Evolutionary conservation across 37 sponge, comb jelly and placozoan species (phyloP), one percentile per base, ranked within the genome.

Genomic region (Beroe ovata): DNA sequence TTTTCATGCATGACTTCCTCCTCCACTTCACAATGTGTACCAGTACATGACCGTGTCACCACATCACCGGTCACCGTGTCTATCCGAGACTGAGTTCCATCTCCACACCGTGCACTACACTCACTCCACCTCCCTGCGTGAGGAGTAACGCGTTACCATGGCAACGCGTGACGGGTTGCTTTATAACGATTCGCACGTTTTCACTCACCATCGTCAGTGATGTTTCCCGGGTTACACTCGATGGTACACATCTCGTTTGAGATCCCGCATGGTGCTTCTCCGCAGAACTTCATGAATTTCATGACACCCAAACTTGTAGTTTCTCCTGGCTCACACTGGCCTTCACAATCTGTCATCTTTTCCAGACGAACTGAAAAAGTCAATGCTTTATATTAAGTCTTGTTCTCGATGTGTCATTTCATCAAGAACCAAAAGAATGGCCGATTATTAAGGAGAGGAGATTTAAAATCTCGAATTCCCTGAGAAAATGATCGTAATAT

Each of bases 341-440:
- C 69, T 18, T 66, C 35, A 18, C 69, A 66, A 3, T 66, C 69
- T 33, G 69, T 66, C 36, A 66, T 66, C 69, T 66, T 66, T 37
- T 66, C 69, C 32, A 29, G 30, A 30, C 30, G 30, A 33, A 66
- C 69, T 66, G 69, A 8, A 37, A 8, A 34, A 66, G n/a, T n/a
- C n/a, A n/a, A n/a, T n/a, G n/a, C n/a, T n/a, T n/a, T n/a, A n/a
- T n/a, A n/a, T n/a, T n/a, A n/a, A n/a, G n/a, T n/a, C n/a, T n/a
- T n/a, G n/a, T n/a, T n/a, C n/a, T n/a, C n/a, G n/a, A n/a, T n/a
- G n/a, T n/a, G n/a, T n/a, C n/a, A n/a, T n/a, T n/a, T n/a, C n/a
- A n/a, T n/a, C n/a, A n/a, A n/a, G n/a, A n/a, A n/a, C n/a, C n/a
- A n/a, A n/a, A n/a, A n/a, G n/a, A n/a, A n/a, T n/a, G n/a, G n/a